These are phyloP conservation scores for Aphyosemion australe DNA, from an alignment of 2,113 vertebrate genomes.

Conservation along the genomic window DNA sequence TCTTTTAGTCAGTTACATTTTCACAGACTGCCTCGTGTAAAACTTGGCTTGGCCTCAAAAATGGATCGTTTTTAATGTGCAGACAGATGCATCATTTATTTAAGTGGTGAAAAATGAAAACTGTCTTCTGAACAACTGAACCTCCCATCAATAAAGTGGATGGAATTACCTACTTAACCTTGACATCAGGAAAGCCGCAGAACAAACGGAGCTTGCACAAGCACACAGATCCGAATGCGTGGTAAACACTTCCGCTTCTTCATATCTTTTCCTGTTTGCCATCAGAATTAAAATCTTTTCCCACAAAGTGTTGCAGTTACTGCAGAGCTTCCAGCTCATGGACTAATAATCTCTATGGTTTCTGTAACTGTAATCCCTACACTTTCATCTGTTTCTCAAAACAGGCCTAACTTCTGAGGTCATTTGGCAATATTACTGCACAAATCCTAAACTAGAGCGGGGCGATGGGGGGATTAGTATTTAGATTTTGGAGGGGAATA, in stretches of 20 bases:
- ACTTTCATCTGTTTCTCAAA: conserved; percentile 15
- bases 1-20: conserved; percentile 1
- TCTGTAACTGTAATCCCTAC: neutral
- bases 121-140: conserved; percentile 52
- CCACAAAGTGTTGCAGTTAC: neutral
- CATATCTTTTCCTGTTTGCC: neutral
- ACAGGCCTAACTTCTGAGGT: conserved; percentile 5
- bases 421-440: conserved; percentile 33
- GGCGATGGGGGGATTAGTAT: conserved; percentile 33
- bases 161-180: conserved; percentile 60
- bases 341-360: neutral
- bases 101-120: conserved; percentile 56
- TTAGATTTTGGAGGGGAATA: conserved; percentile 28
- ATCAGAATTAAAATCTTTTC: neutral
- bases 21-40: conserved; percentile 2
- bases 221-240: neutral
- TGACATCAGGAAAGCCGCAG: conserved; percentile 9
- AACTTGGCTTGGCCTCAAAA: conserved; percentile 36
- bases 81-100: conserved; percentile 54
- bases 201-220: neutral
- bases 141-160: conserved; percentile 49
- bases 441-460: conserved; percentile 39
- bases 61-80: conserved; percentile 30
- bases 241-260: neutral
- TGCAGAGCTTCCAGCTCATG: neutral